These are phyloP conservation scores for Drosophila vallismaia DNA, from an alignment of 2,888 invertebrate genomes.

Conservation along the genomic window DNA sequence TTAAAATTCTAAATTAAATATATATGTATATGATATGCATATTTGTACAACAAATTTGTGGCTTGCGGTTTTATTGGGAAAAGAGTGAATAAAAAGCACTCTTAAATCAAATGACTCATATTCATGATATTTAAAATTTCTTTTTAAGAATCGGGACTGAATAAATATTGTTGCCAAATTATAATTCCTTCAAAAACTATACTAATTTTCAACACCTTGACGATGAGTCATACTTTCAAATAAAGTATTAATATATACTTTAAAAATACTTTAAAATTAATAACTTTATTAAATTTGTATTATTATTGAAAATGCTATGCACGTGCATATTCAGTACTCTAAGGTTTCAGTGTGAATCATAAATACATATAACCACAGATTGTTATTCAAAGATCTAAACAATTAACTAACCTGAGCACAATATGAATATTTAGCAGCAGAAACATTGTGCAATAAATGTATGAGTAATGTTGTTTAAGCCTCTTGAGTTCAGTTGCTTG, in stretches of 20 bases:
- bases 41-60: not conserved
- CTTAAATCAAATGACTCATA: not conserved
- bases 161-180: not conserved
- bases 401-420: slow-evolving; percentile 9
- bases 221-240: no score
- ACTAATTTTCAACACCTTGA: no score
- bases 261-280: no score
- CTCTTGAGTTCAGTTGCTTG: slow-evolving; percentile 2
- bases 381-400: not conserved
- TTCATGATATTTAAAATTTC: not conserved
- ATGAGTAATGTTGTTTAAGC: slow-evolving; percentile 2
- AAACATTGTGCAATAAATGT: slow-evolving; percentile 6
- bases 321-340: not conserved
- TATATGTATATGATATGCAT: slow-evolving; percentile 14
- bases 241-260: no score
- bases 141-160: not conserved
- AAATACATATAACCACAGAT: not conserved
- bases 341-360: slow-evolving; percentile 23
- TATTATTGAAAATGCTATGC: not conserved
- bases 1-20: slow-evolving; percentile 8
- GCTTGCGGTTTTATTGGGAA: not conserved
- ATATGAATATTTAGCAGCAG: slow-evolving; percentile 16
- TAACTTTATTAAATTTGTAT: no score
- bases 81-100: not conserved
- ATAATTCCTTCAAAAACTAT: no score